Evolutionary conservation across 2,113 vertebrate species (phyloP).

Genomic region (Trinectes maculatus): DNA sequence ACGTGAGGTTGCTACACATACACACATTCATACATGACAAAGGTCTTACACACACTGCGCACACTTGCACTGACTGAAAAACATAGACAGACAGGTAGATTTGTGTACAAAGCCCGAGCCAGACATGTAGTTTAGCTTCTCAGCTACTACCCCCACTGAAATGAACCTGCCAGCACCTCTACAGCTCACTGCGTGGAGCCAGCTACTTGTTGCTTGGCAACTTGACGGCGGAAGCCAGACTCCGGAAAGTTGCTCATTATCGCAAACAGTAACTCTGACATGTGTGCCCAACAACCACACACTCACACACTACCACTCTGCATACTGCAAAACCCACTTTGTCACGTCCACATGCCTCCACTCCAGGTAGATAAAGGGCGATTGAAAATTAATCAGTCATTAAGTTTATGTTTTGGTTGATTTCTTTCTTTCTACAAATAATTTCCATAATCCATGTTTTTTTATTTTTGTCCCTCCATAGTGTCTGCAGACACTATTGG

Average conservation of each 20-base stretch:
- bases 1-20: too few relatives aligned
- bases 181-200: too few relatives aligned
- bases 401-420: too few relatives aligned
- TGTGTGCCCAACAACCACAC: slow-evolving; percentile 24
- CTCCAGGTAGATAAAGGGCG: too few relatives aligned
- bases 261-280: slow-evolving; percentile 39
- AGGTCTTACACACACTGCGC: slow-evolving; percentile 6
- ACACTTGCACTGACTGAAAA: slow-evolving; percentile 4
- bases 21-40: slow-evolving; percentile 16
- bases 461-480: not conserved
- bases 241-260: slow-evolving; percentile 27
- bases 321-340: slow-evolving; percentile 14
- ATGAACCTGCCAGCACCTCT: too few relatives aligned
- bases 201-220: too few relatives aligned
- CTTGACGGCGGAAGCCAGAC: too few relatives aligned
- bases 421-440: too few relatives aligned
- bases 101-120: too few relatives aligned
- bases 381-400: too few relatives aligned
- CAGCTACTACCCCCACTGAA: too few relatives aligned
- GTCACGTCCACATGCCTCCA: slow-evolving; percentile 11
- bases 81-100: slow-evolving; percentile 1
- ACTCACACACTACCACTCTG: slow-evolving; percentile 18
- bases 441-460: not conserved
- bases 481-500: slow-evolving; percentile 16
- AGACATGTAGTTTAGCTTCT: too few relatives aligned